Conservation (phyloP, 2,113 vertebrate species). For the Chunga burmeisteri region DNA sequence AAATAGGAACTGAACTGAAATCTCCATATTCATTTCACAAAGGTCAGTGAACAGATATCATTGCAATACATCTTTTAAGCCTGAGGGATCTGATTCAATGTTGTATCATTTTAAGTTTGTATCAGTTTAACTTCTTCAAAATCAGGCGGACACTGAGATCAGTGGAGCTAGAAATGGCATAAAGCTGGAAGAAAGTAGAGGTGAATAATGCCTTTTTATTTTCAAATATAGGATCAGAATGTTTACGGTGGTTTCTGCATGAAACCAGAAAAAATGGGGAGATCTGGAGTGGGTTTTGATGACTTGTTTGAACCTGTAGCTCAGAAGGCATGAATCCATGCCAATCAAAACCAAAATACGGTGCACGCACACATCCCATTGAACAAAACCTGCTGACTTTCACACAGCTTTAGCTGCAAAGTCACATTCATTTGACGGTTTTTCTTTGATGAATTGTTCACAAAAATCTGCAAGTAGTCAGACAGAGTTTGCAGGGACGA, state of each 20-base stretch:
- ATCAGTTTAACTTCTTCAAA: conserved; percentile 17
- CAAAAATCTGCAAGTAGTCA: neutral
- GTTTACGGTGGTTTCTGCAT: neutral
- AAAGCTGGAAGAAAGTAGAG: neutral
- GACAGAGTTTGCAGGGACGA: neutral
- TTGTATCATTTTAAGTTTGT: neutral
- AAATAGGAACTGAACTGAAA: neutral
- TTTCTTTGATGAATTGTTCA: neutral
- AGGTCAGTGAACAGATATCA: neutral
- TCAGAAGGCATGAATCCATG: neutral
- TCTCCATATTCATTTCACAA: conserved; percentile 29
- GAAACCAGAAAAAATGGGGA: neutral
- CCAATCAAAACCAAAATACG: neutral
- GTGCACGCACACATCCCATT: neutral
- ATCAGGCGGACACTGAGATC: neutral
- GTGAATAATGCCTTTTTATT: conserved; percentile 10
- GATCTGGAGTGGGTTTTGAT: neutral
- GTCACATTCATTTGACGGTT: neutral
- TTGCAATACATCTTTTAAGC: neutral
- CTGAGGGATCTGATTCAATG: neutral
- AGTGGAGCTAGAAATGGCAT: neutral
- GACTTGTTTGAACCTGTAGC: neutral
- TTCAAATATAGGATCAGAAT: neutral
- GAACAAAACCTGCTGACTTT: neutral
- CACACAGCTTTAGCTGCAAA: neutral